Base-by-base conservation (phyloP, 1,140 invertebrate species). In the Aphaenogaster floridana region DNA sequence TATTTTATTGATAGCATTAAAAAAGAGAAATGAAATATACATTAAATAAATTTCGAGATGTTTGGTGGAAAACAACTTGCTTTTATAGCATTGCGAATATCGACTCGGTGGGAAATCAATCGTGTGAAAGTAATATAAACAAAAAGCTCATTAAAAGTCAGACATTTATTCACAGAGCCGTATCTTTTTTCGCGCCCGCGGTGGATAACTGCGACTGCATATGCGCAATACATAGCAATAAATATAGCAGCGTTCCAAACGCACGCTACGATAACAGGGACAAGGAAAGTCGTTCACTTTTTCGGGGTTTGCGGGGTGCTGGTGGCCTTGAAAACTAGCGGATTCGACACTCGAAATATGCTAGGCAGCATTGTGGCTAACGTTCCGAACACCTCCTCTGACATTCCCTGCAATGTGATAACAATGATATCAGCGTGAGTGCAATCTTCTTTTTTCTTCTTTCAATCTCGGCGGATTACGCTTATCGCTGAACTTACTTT, bases 301-400 rank as follows among this genome's bases (percentile, higher is more conserved):
- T 96, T 95, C 11, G 95, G 94, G 15, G 95, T 95, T 88, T 95
- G 94, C 28, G 94, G 95, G 15, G 93, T 94, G 64, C 93, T 94
- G 42, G 93, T 94, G 6, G 96, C 95, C 94, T 97, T 97, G 79
- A 97, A 96, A 68, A 97, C 97, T 71, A 98, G 95, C 54, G 98
- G 98, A 96, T 99, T 99, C 0, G 98, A 98, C 48, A 99, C 97
- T 86, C 98, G 96, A 94, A 99, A 99, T 91, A 99, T 98, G 91
- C 97, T 97, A 15, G 98, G 98, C 81, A 99, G 95, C 98, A 99
- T 98, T 54, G 97, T 97, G 3, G 98, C 98, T 72, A 99, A 95
- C 28, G 97, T 97, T 48, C 96, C 96, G 95, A 99, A 99, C 61
- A 99, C 96, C 92, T 98, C 97, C 89, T 98, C 98, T 2, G 98